phyloP scores from a whole-genome alignment of 2,888 invertebrate species.

The Odontocolon sp. region DNA sequence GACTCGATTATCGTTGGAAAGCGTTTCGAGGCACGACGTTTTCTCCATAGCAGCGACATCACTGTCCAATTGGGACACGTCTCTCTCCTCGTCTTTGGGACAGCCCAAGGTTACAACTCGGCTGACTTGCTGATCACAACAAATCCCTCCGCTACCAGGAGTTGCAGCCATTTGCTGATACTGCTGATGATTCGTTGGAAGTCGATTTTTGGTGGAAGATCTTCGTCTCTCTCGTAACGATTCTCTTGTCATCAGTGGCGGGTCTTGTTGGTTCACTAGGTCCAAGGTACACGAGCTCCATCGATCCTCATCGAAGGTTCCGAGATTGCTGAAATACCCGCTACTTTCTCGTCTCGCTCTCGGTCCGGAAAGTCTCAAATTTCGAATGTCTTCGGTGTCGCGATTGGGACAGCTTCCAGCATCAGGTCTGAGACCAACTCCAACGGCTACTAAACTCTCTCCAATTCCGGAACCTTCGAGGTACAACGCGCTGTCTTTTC shows the following conservation, averaged over 20 bases:
- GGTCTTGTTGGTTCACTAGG: slow-evolving; percentile 25
- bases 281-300: slow-evolving; percentile 61
- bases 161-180: not conserved
- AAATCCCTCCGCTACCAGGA: not conserved
- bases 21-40: slow-evolving; percentile 63
- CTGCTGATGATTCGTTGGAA: slow-evolving; percentile 18
- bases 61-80: not conserved
- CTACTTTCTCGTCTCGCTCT: slow-evolving; percentile 74
- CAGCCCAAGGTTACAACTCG: not conserved
- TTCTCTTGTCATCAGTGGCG: slow-evolving; percentile 48
- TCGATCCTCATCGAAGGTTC: slow-evolving; percentile 76
- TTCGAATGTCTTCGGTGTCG: slow-evolving; percentile 1
- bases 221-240: slow-evolving; percentile 64
- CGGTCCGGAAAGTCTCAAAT: not conserved
- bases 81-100: slow-evolving; percentile 16
- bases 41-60: slow-evolving; percentile 10
- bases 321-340: slow-evolving; percentile 74
- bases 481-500: slow-evolving; percentile 74
- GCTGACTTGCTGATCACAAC: slow-evolving; percentile 13
- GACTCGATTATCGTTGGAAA: no score
- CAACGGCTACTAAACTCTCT: slow-evolving; percentile 48
- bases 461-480: slow-evolving; percentile 61
- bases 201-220: slow-evolving; percentile 66
- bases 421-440: not conserved
- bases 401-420: not conserved